Conservation (phyloP, 1,140 invertebrate genomes). For the Lethocerus indicus region DNA sequence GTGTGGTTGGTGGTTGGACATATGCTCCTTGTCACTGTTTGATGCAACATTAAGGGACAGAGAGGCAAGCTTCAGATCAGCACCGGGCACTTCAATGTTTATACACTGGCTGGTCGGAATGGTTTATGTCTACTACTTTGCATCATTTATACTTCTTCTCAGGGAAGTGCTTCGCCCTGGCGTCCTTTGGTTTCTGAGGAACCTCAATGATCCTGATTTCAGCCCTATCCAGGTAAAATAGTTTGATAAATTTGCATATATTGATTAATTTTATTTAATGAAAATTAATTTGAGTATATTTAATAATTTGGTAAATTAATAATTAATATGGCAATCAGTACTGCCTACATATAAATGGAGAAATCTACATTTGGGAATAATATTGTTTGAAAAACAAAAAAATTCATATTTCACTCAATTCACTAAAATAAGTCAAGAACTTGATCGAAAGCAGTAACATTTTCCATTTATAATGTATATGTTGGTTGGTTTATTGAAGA, state of each 20-base stretch:
- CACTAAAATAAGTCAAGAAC: too few relatives aligned
- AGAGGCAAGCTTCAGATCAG: slow-evolving; percentile 61
- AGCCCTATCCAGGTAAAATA: slow-evolving; percentile 79
- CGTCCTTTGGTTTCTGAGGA: slow-evolving; percentile 90
- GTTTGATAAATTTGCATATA: neutral
- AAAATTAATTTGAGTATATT: too few relatives aligned
- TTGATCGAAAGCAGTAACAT: too few relatives aligned
- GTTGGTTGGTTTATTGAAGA: too few relatives aligned
- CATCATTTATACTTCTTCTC: slow-evolving; percentile 85
- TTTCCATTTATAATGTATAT: too few relatives aligned
- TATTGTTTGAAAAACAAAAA: too few relatives aligned
- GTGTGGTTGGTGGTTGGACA: slow-evolving; percentile 98
- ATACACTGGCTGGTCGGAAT: slow-evolving; percentile 99
- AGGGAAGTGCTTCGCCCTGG: slow-evolving; percentile 89
- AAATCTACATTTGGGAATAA: too few relatives aligned
- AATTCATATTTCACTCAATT: too few relatives aligned
- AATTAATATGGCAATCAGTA: too few relatives aligned
- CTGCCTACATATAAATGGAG: too few relatives aligned
- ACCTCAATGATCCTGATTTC: slow-evolving; percentile 97
- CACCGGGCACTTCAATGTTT: slow-evolving; percentile 93
- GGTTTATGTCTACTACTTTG: slow-evolving; percentile 99
- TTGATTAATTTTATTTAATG: neutral
- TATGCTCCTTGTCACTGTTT: slow-evolving; percentile 91
- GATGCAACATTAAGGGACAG: slow-evolving; percentile 79
- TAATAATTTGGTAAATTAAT: too few relatives aligned